Base-by-base conservation (phyloP, 2,888 invertebrate genomes). In the Drosophila histrio region DNA sequence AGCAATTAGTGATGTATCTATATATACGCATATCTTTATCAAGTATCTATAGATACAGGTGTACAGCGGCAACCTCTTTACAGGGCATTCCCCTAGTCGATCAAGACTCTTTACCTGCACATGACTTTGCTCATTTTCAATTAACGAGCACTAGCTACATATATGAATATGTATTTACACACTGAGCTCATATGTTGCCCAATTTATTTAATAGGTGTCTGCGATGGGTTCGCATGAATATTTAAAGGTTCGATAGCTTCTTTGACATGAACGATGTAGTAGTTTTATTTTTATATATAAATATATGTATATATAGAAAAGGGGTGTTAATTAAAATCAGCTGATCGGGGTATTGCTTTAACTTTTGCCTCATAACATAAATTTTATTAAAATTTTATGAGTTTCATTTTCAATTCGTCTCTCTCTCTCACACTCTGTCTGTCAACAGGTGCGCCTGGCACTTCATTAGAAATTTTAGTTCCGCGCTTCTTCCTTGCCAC, bases 381-480 rank as follows among this genome's bases (percentile, higher is more conserved):
- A 75, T 85, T 68, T 68, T 66, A 78, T 77, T 74, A 67, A 68
- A 79, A 69, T 78, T 78, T 54, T 36, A 59, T 41, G 56, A 66
- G 57, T 57, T 69, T 50, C 44, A 63, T 15, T 84, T 72, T 53
- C 22, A 49, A 66, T 65, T 53, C 34, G 34, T 9, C 36, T 19
- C 56, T 9, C 15, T 24, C 32, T n/a, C n/a, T 7, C 36, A 19
- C 9, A 19, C 28, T 11, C 39, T 21, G 2, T 47, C n/a, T 8
- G 87, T 70, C 85, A 85, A 85, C 82, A 83, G 87, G 82, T 83
- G 85, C 56, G 77, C 34, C 68, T 76, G 81, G 65, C 87, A 87
- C 70, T 81, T 80, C 76, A 82, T 82, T 81, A 78, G 47, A 67
- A 64, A 69, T 70, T 72, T 72, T 26, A 46, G 61, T 72, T 49